Evolutionary conservation across 2,113 vertebrate genomes (phyloP).

Genomic region (Pampusana beccarii): DNA sequence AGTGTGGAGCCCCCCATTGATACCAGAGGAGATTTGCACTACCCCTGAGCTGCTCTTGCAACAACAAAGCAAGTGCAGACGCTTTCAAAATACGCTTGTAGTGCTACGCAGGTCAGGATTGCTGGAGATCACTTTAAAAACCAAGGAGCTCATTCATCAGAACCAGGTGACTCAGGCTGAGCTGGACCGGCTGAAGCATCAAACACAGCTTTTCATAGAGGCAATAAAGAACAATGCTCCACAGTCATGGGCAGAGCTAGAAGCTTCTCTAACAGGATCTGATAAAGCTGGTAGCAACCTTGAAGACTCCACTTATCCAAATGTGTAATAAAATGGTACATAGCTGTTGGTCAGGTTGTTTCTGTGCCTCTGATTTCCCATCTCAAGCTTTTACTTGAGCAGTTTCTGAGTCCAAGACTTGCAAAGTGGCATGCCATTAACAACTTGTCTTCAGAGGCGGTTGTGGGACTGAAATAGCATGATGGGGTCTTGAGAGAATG

Average conservation of each 20-base stretch:
- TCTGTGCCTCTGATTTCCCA: conserved; percentile 30
- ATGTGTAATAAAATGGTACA: conserved; percentile 33
- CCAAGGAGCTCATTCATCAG: conserved; percentile 91
- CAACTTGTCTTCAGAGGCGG: not conserved
- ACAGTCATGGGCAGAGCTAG: conserved; percentile 86
- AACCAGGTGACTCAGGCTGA: conserved; percentile 88
- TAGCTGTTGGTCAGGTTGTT: conserved; percentile 14
- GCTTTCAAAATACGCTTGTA: conserved; percentile 90
- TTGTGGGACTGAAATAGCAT: not conserved
- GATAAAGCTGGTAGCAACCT: conserved; percentile 19
- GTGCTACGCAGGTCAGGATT: conserved; percentile 85
- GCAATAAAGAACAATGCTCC: conserved; percentile 84
- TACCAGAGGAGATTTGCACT: conserved; percentile 62
- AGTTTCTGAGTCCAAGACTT: conserved; percentile 3
- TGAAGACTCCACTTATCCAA: conserved; percentile 50
- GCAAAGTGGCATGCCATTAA: not conserved
- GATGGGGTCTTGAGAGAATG: not conserved
- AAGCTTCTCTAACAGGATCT: conserved; percentile 74
- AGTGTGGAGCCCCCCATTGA: conserved; percentile 44
- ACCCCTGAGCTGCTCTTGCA: conserved; percentile 63
- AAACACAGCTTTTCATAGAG: conserved; percentile 85
- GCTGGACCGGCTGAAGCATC: conserved; percentile 86
- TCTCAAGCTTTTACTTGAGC: conserved; percentile 38
- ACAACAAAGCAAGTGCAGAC: conserved; percentile 77
- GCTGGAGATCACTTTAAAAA: conserved; percentile 91